Conservation (phyloP, 2,113 vertebrate species). For the Proteles cristata region DNA sequence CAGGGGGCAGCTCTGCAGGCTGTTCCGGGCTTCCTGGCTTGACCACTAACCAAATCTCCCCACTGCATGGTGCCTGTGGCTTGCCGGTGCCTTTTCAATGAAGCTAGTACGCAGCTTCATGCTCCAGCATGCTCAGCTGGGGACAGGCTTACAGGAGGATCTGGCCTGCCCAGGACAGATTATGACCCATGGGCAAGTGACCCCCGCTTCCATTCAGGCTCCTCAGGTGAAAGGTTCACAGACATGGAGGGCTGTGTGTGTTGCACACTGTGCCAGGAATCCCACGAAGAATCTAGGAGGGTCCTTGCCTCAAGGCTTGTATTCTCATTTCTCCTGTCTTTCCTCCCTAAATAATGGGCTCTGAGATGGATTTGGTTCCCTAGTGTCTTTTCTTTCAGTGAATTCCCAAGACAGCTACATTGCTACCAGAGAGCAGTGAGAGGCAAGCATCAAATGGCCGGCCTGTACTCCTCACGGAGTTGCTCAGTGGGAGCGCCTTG, state of each 20-base stretch:
- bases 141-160: not conserved
- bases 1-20: not conserved
- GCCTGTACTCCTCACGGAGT: not conserved
- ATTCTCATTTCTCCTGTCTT: not conserved
- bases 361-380: not conserved
- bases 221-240: not conserved
- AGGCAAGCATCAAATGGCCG: not conserved
- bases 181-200: not conserved
- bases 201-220: not conserved
- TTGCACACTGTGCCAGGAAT: not conserved
- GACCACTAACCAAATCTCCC: not conserved
- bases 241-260: not conserved
- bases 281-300: not conserved
- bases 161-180: not conserved
- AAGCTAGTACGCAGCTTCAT: fast-evolving
- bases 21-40: too few species aligned
- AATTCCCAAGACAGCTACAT: not conserved
- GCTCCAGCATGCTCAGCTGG: not conserved
- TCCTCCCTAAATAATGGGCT: not conserved
- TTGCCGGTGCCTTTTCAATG: not conserved
- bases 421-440: not conserved
- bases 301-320: not conserved
- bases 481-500: not conserved
- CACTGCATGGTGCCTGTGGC: not conserved
- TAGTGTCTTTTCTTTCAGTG: not conserved